phyloP scores from a whole-genome alignment of 1,140 invertebrate genomes.

The Zaprionus vittiger region DNA sequence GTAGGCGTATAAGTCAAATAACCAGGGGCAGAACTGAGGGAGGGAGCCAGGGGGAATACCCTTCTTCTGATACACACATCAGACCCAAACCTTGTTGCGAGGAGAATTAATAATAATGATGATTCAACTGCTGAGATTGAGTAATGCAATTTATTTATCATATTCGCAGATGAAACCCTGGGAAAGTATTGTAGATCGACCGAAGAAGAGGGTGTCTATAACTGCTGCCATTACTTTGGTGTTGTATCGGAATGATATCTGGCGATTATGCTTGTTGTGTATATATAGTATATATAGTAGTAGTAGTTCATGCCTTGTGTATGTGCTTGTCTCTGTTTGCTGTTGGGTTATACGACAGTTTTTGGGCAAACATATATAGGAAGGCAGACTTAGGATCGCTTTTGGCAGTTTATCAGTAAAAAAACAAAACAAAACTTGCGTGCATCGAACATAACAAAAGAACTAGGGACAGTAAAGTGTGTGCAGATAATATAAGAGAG shows the following conservation, averaged over 20 bases:
- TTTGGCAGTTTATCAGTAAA: constrained; percentile 47
- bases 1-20: constrained; percentile 32
- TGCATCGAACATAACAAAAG: constrained; percentile 50
- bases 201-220: background rate
- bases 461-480: constrained; percentile 14
- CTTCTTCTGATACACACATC: constrained; percentile 6
- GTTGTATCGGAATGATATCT: background rate
- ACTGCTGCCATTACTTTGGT: background rate
- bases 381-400: constrained; percentile 30
- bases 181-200: background rate
- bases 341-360: constrained; percentile 39
- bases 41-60: background rate
- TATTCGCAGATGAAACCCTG: background rate
- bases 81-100: constrained; percentile 18
- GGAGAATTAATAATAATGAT: background rate
- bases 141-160: background rate
- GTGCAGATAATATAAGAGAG: constrained; percentile 28
- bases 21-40: constrained; percentile 1
- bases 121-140: background rate
- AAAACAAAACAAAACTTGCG: constrained; percentile 45
- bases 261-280: constrained; percentile 6
- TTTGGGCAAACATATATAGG: constrained; percentile 41
- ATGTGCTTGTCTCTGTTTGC: constrained; percentile 29
- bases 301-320: constrained; percentile 12
- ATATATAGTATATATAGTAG: background rate